A percentile compares a stretch with the other conserved stretches of the same genome.
Conservation (phyloP, 30 jellyfish, hydroid and myxozoan genomes). For the Aurelia sp. region DNA sequence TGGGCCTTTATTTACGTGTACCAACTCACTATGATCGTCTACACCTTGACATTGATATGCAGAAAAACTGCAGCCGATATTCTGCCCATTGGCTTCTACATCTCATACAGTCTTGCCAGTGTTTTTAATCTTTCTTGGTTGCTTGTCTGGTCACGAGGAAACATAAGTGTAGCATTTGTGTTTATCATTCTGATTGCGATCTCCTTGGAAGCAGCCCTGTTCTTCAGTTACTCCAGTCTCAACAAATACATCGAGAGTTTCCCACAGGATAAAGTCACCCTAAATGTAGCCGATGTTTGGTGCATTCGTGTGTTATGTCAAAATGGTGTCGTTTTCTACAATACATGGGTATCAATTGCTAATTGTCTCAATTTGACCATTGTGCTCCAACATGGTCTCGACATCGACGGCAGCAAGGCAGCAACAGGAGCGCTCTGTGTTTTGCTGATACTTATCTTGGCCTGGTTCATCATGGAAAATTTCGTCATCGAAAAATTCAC, state of each 20-base stretch:
- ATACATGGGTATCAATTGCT: conserved; percentile 82
- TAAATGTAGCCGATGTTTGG: conserved; percentile 69
- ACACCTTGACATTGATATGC: conserved; percentile 72
- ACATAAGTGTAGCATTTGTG: conserved; percentile 70
- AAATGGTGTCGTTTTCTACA: conserved; percentile 75
- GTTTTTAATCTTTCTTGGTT: conserved; percentile 63
- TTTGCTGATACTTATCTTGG: conserved; percentile 29
- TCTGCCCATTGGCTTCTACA: conserved; percentile 63
- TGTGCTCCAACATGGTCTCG: conserved; percentile 46
- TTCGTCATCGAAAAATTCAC: conserved; percentile 60
- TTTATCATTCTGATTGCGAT: conserved; percentile 55
- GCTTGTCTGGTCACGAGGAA: conserved; percentile 75
- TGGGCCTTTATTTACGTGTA: conserved; percentile 80
- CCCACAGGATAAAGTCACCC: conserved; percentile 10
- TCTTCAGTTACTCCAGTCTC: conserved; percentile 49
- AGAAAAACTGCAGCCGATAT: conserved; percentile 64
- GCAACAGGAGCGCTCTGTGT: conserved; percentile 59
- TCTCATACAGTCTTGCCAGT: conserved; percentile 45
- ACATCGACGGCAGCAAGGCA: conserved; percentile 35
- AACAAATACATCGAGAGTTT: conserved; percentile 23
- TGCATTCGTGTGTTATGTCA: conserved; percentile 71
- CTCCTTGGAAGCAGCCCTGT: conserved; percentile 53
- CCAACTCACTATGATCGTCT: conserved; percentile 76
- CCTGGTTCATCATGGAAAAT: conserved; percentile 81
- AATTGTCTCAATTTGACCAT: conserved; percentile 60